These are phyloP conservation scores for Herpetotheres cachinnans DNA, from an alignment of 2,113 vertebrate genomes.

Conservation along the genomic window DNA sequence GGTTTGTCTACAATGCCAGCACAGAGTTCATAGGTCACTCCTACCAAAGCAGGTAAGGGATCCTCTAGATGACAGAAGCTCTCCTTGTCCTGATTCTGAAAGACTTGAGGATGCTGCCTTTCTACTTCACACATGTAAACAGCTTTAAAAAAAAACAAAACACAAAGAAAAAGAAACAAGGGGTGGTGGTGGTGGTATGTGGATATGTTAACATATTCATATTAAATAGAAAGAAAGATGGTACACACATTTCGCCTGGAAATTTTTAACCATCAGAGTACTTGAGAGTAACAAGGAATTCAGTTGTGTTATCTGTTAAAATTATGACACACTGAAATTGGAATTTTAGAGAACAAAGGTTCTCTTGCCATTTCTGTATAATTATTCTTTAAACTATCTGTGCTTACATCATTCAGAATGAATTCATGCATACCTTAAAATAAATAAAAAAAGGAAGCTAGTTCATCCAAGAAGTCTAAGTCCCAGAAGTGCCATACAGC, in stretches of 20 bases:
- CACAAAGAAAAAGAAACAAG: background rate
- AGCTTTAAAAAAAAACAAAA: conserved; percentile 37
- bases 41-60: conserved; percentile 75
- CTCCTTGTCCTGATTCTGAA: conserved; percentile 60
- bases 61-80: background rate
- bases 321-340: background rate
- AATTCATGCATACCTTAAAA: background rate
- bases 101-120: conserved; percentile 67
- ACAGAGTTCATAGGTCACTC: conserved; percentile 90
- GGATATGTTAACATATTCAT: background rate
- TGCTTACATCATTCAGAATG: background rate
- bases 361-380: background rate
- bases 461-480: background rate
- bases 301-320: background rate
- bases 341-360: background rate
- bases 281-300: background rate
- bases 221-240: background rate
- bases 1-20: conserved; percentile 92
- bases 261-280: background rate
- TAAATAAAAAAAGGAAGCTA: background rate
- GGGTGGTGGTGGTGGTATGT: rapidly evolving
- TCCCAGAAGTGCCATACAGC: background rate
- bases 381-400: background rate
- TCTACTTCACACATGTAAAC: conserved; percentile 89
- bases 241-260: background rate